Percentiles rank a stretch among this genome's conserved stretches.
Evolutionary conservation across 2,888 invertebrate species (phyloP).

Genomic region (Hirtodrosophila trivittata): DNA sequence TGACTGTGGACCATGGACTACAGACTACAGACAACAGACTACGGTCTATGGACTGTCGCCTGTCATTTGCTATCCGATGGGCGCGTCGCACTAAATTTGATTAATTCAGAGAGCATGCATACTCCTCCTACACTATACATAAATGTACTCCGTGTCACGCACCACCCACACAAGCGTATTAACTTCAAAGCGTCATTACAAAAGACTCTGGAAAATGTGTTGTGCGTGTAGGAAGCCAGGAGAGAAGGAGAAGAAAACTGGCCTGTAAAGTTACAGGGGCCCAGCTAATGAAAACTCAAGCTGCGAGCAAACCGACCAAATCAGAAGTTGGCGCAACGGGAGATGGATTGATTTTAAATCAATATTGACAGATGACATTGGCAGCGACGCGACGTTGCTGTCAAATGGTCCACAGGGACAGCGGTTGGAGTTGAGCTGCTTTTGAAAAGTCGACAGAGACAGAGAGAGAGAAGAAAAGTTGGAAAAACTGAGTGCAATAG

Average conservation of each 20-base stretch:
- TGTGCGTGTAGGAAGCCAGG: neutral
- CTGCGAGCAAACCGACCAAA: constrained; percentile 49
- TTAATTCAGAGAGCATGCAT: constrained; percentile 55
- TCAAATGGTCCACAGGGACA: constrained; percentile 22
- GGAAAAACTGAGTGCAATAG: constrained; percentile 20
- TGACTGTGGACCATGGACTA: constrained; percentile 2
- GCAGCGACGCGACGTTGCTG: constrained; percentile 31
- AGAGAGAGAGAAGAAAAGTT: neutral
- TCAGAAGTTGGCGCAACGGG: constrained; percentile 60
- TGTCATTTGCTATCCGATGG: constrained; percentile 16
- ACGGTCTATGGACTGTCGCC: neutral
- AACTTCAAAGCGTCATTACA: neutral
- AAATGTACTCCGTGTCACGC: constrained; percentile 15
- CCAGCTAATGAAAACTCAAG: constrained; percentile 67
- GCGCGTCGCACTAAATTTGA: constrained; percentile 71
- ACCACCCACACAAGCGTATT: constrained; percentile 3
- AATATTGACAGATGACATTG: constrained; percentile 77
- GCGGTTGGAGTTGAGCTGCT: neutral
- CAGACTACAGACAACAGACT: constrained; percentile 14
- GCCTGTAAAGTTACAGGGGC: neutral
- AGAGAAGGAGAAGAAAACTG: neutral
- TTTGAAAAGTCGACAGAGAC: neutral
- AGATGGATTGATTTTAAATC: constrained; percentile 78
- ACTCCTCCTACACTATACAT: neutral
- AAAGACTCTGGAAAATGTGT: neutral